Evolutionary conservation across 2,888 invertebrate species (phyloP).

Genomic region (Nesidiocoris tenuis): DNA sequence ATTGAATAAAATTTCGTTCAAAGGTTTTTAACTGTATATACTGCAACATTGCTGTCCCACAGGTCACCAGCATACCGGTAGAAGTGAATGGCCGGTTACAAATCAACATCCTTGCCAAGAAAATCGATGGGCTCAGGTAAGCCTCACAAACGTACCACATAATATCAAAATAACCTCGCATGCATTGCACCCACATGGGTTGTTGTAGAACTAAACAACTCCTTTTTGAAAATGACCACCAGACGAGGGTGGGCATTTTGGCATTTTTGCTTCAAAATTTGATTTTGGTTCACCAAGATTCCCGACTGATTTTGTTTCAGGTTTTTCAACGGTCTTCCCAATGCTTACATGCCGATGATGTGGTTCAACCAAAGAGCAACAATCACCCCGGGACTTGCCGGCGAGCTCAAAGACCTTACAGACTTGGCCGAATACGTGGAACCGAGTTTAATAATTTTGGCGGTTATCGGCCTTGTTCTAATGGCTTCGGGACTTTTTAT

Average conservation of each 20-base stretch:
- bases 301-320: no score
- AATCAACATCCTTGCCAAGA: conserved; percentile 67
- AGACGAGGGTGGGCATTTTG: no score
- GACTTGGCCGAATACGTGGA: conserved; percentile 22
- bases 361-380: conserved; percentile 74
- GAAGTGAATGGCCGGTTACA: conserved; percentile 72
- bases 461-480: conserved; percentile 23
- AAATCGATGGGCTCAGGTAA: conserved; percentile 61
- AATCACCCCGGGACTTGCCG: conserved; percentile 61
- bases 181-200: no score
- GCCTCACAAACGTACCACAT: conserved; percentile 50
- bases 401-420: conserved; percentile 58
- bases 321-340: conserved; percentile 66
- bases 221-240: no score
- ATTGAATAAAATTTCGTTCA: no score
- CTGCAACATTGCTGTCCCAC: no score
- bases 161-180: no score
- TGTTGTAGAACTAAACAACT: no score
- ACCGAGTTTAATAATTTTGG: conserved; percentile 29
- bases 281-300: no score
- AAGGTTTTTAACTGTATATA: no score
- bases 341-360: conserved; percentile 70
- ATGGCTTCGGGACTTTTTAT: conserved; percentile 23
- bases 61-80: conserved; percentile 74
- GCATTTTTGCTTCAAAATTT: no score